Percentiles rank a stretch among this genome's conserved stretches.
phyloP scores from a whole-genome alignment of 2,797 vertebrate genomes.

The Xenops minutus region DNA sequence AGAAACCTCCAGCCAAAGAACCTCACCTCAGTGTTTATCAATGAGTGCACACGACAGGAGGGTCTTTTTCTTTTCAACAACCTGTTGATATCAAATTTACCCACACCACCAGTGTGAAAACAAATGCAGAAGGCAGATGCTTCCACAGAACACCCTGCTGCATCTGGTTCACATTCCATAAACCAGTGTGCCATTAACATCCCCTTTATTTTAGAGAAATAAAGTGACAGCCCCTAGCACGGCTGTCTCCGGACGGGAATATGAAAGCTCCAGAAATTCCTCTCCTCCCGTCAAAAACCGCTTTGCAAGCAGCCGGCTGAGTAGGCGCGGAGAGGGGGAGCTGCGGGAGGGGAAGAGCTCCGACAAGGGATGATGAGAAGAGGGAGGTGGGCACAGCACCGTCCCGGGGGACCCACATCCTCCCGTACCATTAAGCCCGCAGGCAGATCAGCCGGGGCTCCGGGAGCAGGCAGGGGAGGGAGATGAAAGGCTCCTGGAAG shows the following conservation, averaged over 20 bases:
- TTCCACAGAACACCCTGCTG: neutral
- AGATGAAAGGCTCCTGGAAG: constrained; percentile 39
- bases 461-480: neutral
- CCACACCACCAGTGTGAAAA: neutral
- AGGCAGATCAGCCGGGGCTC: neutral
- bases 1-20: neutral
- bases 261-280: neutral
- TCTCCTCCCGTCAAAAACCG: neutral
- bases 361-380: neutral
- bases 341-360: accelerated
- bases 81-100: neutral
- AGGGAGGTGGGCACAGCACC: neutral
- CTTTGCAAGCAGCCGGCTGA: neutral
- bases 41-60: accelerated
- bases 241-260: neutral
- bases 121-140: neutral
- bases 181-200: accelerated
- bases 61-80: neutral
- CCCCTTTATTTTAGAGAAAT: neutral
- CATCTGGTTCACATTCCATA: neutral
- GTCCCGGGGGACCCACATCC: neutral
- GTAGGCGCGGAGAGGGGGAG: neutral
- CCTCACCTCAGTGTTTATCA: neutral
- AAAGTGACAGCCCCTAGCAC: neutral
- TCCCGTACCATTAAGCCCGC: neutral